A percentile compares a stretch with the other conserved stretches of the same genome.
phyloP scores from a whole-genome alignment of 2,113 vertebrate genomes.

The Falcunculus frontatus region DNA sequence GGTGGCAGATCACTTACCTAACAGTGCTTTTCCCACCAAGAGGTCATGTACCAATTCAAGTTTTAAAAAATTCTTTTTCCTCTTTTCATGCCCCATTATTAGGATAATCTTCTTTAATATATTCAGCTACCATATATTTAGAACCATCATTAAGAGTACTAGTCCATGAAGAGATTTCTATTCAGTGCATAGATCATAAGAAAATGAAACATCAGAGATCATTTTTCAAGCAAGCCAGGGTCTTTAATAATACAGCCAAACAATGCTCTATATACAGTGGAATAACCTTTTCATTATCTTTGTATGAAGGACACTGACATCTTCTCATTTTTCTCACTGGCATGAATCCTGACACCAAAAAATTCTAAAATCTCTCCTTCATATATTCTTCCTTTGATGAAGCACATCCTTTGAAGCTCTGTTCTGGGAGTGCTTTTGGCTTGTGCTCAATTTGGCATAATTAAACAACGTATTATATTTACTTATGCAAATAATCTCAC shows the following conservation, averaged over 20 bases:
- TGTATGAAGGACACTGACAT: not conserved
- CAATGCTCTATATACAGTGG: not conserved
- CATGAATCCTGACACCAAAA: not conserved
- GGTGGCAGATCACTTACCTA: not conserved
- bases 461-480: not conserved
- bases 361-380: not conserved
- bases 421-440: not conserved
- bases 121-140: not conserved
- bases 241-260: conserved; percentile 33
- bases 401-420: not conserved
- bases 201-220: conserved; percentile 17
- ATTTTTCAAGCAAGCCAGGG: conserved; percentile 46
- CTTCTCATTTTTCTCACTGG: not conserved
- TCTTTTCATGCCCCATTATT: not conserved
- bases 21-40: not conserved
- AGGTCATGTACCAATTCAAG: not conserved
- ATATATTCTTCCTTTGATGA: not conserved
- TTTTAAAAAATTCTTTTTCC: not conserved
- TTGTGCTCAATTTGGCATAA: not conserved
- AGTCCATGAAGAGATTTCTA: conserved; percentile 35
- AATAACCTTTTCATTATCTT: not conserved
- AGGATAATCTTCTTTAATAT: conserved; percentile 14
- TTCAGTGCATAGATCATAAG: conserved; percentile 48
- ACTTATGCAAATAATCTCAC: not conserved
- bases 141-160: conserved; percentile 32